Evolutionary conservation across 1,140 invertebrate species (phyloP), one percentile per base, ranked within the genome.

Genomic region (Babylonia areolata): DNA sequence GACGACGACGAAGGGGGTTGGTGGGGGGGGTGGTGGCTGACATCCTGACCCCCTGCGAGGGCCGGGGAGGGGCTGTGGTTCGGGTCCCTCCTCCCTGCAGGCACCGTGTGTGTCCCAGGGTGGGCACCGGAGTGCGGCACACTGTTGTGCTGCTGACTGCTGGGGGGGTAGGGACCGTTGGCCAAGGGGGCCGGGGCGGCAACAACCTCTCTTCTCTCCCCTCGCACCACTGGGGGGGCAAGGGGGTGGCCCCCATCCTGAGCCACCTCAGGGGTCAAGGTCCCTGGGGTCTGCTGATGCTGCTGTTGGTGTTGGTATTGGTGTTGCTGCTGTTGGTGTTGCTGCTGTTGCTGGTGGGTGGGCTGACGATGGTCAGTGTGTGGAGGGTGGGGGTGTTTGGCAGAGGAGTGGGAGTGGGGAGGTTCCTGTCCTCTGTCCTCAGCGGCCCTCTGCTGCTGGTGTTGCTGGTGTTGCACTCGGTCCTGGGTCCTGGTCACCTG

Each of bases 161-260:
- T 28, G 84, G 40, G 71, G 3, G 84, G 46, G 42, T 87, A 87
- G 3, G 87, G 85, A 42, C 85, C 85, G 80, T 88, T 88, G 31
- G 86, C 81, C 58, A 73, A 83, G 31, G 46, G 77, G 17, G 64
- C 58, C 20, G 54, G 51, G 23, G 12, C 42, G 20, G 46, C 9
- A 51, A 20, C n/a, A n/a, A n/a, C n/a, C n/a, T n/a, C n/a, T n/a
- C 46, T 51, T 51, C 46, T 51, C 46, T 51, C 31, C 58, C 46
- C 31, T n/a, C 80, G 17, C 20, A 17, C 15, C 17, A 35, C 46
- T 71, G 81, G 31, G 73, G 82, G n/a, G 58, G 58, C 15, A 6
- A 23, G 0, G 58, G 58, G 58, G 58, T 64, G 58, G 23, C 20
- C 58, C 28, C 15, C 28, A 12, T 64, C 58, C 58, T 51, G 58